Percentiles rank a stretch among this genome's conserved stretches.
Conservation (phyloP, 2,113 vertebrate genomes). For the Ranitomeya imitator region DNA sequence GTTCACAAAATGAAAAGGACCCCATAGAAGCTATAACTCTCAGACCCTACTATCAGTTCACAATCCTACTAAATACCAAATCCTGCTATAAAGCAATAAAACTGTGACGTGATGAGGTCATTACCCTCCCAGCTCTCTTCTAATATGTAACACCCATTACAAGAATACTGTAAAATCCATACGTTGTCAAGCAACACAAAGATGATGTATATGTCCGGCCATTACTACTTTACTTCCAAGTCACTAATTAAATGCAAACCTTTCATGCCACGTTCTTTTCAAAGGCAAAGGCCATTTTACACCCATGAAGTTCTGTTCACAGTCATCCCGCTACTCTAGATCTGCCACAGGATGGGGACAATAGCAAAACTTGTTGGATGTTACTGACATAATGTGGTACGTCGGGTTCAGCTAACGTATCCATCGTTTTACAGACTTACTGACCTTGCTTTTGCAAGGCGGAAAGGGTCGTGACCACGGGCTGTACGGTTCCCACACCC, state of each 20-base stretch:
- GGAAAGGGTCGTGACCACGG: no score
- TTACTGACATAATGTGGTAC: no score
- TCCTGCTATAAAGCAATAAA: neutral
- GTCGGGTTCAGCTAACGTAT: no score
- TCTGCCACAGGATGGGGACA: no score
- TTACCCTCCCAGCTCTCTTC: neutral
- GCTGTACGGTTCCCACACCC: no score
- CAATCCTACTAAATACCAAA: neutral
- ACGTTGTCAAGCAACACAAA: neutral
- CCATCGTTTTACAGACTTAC: no score
- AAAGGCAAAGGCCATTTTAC: neutral
- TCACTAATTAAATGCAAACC: neutral
- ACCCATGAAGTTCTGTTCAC: no score
- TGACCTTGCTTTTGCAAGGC: no score
- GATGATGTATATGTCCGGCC: neutral
- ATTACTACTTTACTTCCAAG: neutral
- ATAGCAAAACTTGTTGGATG: no score
- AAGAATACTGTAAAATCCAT: neutral
- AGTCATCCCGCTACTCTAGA: no score
- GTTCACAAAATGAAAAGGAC: neutral
- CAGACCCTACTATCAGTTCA: neutral
- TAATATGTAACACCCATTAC: neutral
- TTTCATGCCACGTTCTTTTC: neutral
- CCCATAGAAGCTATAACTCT: no score
- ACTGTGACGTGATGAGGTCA: neutral